Base-by-base conservation (phyloP, 2,113 vertebrate genomes). In the Balaeniceps rex region DNA sequence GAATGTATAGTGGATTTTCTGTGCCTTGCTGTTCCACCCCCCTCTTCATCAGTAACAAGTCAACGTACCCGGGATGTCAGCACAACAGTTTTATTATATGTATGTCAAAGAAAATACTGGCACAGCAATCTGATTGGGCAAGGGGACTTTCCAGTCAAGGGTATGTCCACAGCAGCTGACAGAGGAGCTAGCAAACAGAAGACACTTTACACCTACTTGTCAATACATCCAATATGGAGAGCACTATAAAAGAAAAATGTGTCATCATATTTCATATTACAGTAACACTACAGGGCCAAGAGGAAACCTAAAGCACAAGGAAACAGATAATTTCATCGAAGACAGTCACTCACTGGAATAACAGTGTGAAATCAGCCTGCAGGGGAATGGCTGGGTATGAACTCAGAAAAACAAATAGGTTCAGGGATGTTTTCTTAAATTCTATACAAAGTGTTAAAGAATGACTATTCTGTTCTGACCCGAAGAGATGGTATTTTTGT, bases 1-100 rank as follows among this genome's bases (percentile, higher is more conserved):
- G 95, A 98, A 95, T 81, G 93, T 77, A 96, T 34, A 92, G 93
- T 97, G 97, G 86, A 86, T 98, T 98, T 97, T 98, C 97, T 98
- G 89, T 98, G 96, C 97, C 94, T 98, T 97, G 90, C 87, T 95
- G 51, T 93, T 86, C 78, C 26, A 79, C 12, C 24, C 38, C 18
- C 4, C 2, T 82, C 69, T 81, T 42, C 34, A 75, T 92, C 81
- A 93, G 74, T 71, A 88, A 49, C 38, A 83, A 44, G 36, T 65
- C 85, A 66, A 61, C 1, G 2, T 79, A 68, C 77, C 55, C 14
- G 16, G 36, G 42, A 83, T 81, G 77, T 82, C 85, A 89, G 65
- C 40, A 31, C 61, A 72, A 61, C 15, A 57, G 52, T 91, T 79
- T 68, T 76, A 31, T 51, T 94, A 7, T 64, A 71, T 74, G 55